phyloP scores from a whole-genome alignment of 2,888 invertebrate species.

The Sarcophaga subvicina region DNA sequence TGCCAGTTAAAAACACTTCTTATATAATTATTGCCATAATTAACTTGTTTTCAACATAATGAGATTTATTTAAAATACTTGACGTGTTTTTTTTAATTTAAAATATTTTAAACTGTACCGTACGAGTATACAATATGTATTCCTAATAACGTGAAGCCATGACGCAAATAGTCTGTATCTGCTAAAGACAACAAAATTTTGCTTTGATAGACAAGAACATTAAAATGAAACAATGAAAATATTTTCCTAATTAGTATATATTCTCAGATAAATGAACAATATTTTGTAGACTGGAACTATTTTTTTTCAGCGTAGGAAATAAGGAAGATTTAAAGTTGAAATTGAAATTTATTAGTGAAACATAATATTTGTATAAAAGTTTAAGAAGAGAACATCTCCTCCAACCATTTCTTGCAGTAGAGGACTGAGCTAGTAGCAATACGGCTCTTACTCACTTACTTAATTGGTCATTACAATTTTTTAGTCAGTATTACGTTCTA shows the following conservation, averaged over 20 bases:
- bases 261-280: no score
- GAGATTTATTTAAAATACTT: constrained; percentile 15
- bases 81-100: background rate
- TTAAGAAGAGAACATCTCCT: no score
- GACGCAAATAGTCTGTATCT: background rate
- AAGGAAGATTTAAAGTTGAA: no score
- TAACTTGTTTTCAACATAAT: constrained; percentile 41
- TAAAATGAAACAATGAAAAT: background rate
- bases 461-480: no score
- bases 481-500: no score
- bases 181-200: background rate
- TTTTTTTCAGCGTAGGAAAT: no score
- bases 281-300: no score
- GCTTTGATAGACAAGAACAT: background rate
- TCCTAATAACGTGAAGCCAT: background rate
- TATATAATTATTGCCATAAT: constrained; percentile 28
- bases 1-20: background rate
- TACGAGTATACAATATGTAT: background rate
- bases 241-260: background rate
- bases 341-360: no score
- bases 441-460: no score
- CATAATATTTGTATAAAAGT: no score
- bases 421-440: no score
- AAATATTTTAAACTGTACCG: background rate
- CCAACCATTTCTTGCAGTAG: no score